Evolutionary conservation across 1,140 invertebrate species (phyloP), one percentile per base, ranked within the genome.

Genomic region (Caerostris darwini): DNA sequence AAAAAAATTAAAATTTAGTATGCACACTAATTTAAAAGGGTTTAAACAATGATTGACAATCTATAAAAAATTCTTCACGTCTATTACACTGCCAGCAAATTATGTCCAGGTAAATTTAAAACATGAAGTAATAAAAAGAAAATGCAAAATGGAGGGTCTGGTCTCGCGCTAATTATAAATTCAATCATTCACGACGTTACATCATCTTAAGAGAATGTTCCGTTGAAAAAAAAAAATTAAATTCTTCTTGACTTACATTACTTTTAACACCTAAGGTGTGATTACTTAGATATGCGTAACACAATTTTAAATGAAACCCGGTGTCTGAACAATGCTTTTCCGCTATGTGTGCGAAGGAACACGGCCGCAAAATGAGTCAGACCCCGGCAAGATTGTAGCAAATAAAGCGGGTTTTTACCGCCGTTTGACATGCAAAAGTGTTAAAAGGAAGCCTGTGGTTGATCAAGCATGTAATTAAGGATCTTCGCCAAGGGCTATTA

Each of bases 331-430:
- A 77, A 77, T 77, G 71, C 34, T 77, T 77, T 77, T 77, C 71
- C 71, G 71, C 53, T 77, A 77, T 50, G 10, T 77, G 8, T 50
- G 71, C 34, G 71, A 12, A 77, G 14, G 34, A 7, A 50, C 10
- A 77, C 71, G 71, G 71, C 71, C 71, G 7, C 71, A 77, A 67
- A 67, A 77, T 77, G 71, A 77, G 50, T 77, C 71, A 77, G 71
- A 53, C 10, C 8, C 5, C 34, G 8, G 19, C 71, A 50, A 77
- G 71, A 53, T 77, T 12, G 71, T 77, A 77, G 19, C 71, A 50
- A 77, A 77, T 77, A 14, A 77, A 77, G 71, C 71, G 71, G 71
- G 71, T 77, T 77, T 77, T 77, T 77, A 77, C 71, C 71, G 71
- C 34, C 71, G 6, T 53, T 77, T 77, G 71, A 77, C 71, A 77